phyloP scores from a whole-genome alignment of 2,888 invertebrate species.

The Drosophila quinaria region DNA sequence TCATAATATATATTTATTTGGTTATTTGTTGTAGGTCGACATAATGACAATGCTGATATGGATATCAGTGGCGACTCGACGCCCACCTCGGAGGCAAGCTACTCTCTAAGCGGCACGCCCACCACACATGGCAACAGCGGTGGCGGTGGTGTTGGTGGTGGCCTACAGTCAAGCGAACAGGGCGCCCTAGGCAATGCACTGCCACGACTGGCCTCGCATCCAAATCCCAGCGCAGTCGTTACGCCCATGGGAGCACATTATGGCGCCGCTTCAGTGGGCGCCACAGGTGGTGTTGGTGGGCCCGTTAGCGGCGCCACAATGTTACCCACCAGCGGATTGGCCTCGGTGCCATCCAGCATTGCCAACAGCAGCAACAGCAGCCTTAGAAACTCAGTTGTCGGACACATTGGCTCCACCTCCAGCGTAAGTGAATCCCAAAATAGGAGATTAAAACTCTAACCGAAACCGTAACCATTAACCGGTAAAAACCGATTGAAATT shows the following conservation, averaged over 20 bases:
- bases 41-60: constrained; percentile 92
- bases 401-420: constrained; percentile 75
- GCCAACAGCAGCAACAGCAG: constrained; percentile 69
- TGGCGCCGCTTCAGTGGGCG: constrained; percentile 31
- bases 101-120: constrained; percentile 86
- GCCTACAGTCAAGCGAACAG: constrained; percentile 57
- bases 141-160: constrained; percentile 34
- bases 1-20: background rate
- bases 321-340: constrained; percentile 80
- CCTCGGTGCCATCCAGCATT: constrained; percentile 70
- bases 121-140: constrained; percentile 76
- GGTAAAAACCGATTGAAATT: too few species aligned
- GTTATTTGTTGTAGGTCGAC: constrained; percentile 64
- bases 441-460: too few species aligned
- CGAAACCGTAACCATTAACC: too few species aligned
- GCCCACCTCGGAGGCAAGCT: constrained; percentile 93
- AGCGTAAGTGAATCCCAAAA: constrained; percentile 58
- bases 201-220: constrained; percentile 86
- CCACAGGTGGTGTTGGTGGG: constrained; percentile 65
- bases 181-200: constrained; percentile 85
- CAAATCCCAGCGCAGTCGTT: constrained; percentile 72
- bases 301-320: constrained; percentile 81
- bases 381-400: constrained; percentile 75
- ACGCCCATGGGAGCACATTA: constrained; percentile 51
- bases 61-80: constrained; percentile 97